These are phyloP conservation scores for Procambarus clarkii DNA, from an alignment of 1,140 invertebrate species.

Conservation along the genomic window DNA sequence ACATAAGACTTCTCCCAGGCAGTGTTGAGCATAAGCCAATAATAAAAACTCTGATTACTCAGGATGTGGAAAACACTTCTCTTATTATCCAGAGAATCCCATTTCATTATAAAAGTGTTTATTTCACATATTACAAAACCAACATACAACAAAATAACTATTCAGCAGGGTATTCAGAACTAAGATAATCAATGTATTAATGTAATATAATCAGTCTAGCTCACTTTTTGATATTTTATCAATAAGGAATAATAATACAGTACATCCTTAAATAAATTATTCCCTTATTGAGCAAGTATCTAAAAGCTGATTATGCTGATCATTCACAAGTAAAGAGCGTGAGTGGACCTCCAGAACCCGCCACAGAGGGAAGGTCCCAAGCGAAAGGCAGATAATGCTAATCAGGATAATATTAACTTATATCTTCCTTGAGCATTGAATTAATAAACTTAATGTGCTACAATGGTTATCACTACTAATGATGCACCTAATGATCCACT, in stretches of 20 bases:
- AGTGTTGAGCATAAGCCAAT: constrained; percentile 43
- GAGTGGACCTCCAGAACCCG: constrained; percentile 45
- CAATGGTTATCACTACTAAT: constrained; percentile 22
- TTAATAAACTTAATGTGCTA: background rate
- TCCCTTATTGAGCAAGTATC: constrained; percentile 1
- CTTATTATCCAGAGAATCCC: background rate
- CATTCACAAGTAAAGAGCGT: constrained; percentile 31
- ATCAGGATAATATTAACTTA: constrained; percentile 28
- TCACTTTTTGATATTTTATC: constrained; percentile 4
- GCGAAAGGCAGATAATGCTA: constrained; percentile 36
- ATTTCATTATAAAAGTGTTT: background rate
- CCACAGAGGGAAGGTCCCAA: constrained; percentile 41
- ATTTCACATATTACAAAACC: background rate
- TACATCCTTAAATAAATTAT: background rate
- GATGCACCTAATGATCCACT: background rate
- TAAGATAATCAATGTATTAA: constrained; percentile 43
- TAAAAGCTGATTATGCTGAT: constrained; percentile 25
- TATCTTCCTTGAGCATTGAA: background rate
- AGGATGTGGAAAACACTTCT: constrained; percentile 7
- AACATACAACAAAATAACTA: too few species aligned
- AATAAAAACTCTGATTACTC: constrained; percentile 26
- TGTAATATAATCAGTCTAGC: constrained; percentile 19
- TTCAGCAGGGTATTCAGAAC: background rate
- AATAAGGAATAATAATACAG: background rate
- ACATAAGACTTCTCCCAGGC: constrained; percentile 7